A percentile compares a stretch with the other conserved stretches of the same genome.
phyloP scores from a whole-genome alignment of 2,797 vertebrate species.

The Oreonectes daqikongensis region DNA sequence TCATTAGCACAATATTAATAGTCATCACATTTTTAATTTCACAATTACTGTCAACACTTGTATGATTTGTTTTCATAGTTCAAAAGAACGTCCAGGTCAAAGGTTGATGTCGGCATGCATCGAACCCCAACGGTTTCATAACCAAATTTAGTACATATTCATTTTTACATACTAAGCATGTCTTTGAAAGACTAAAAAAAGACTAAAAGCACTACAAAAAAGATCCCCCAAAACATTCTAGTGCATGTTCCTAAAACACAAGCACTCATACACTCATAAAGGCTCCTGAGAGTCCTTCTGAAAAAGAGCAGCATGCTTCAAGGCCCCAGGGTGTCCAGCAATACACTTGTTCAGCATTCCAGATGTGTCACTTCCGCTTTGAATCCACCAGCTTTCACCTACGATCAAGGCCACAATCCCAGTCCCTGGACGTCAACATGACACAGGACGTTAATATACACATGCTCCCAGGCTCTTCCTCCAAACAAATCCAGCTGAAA shows the following conservation, averaged over 20 bases:
- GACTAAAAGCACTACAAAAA: too few species aligned
- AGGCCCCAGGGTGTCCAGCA: constrained; percentile 43
- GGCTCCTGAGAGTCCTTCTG: constrained; percentile 36
- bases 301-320: constrained; percentile 34
- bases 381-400: constrained; percentile 65
- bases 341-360: constrained; percentile 77
- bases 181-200: too few species aligned
- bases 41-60: too few species aligned
- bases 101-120: too few species aligned
- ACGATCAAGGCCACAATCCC: constrained; percentile 65
- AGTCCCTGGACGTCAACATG: constrained; percentile 66
- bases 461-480: constrained; percentile 53
- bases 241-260: background rate
- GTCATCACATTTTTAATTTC: too few species aligned
- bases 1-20: too few species aligned
- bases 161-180: too few species aligned
- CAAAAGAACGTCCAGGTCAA: too few species aligned
- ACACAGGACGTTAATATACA: constrained; percentile 69
- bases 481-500: constrained; percentile 49
- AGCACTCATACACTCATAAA: constrained; percentile 15
- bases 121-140: too few species aligned
- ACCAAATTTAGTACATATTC: too few species aligned
- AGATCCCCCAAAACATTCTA: background rate
- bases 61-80: too few species aligned
- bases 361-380: constrained; percentile 74